Evolutionary conservation across 92 coral and sea anemone species (phyloP), one percentile per base, ranked within the genome.

Genomic region (Ricordea florida): DNA sequence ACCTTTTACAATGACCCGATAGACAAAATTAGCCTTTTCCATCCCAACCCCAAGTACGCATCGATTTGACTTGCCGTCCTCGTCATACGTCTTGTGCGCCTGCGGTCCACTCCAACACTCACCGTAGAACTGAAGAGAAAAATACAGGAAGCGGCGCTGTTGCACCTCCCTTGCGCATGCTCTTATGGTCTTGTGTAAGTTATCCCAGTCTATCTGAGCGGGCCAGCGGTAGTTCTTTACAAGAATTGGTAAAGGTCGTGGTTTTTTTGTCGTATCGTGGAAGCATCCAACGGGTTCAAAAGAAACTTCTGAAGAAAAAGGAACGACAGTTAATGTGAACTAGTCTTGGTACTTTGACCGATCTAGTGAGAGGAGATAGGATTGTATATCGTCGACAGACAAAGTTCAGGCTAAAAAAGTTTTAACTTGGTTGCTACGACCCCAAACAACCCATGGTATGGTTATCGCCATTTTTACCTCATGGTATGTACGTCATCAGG

Each of bases 41-140:
- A 6, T 69, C 4, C 90, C 90, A 1, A 69, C 90, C 21, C 90
- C 90, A 2, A 14, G 22, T 15, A 6, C 49, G 40, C 90, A 85
- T 1, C 43, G 38, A 4, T 34, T 40, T 0, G 90, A 85, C 46
- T 60, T 10, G 26, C 90, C 90, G 34, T 85, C 74, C 20, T 62
- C 75, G 21, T 69, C 41, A 32, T 61, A 85, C 13, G 90, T 85
- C 37, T 38, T 49, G 26, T 55, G 74, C 70, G 85, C 85, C 21
- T n/a, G 68, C 35, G 81, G 60, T 47, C 91, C 96, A 52, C 91
- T 85, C 96, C 91, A 90, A 62, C 96, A 90, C 52, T 90, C 96
- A 22, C 96, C 96, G 40, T 72, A 90, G 40, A 63, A 90, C 71
- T 90, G 91, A 68, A 90, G 57, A 0, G 88, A 91, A 77, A 85